Evolutionary conservation across 2,113 vertebrate genomes (phyloP), one percentile per base, ranked within the genome.

Genomic region (Pygoscelis antarcticus): DNA sequence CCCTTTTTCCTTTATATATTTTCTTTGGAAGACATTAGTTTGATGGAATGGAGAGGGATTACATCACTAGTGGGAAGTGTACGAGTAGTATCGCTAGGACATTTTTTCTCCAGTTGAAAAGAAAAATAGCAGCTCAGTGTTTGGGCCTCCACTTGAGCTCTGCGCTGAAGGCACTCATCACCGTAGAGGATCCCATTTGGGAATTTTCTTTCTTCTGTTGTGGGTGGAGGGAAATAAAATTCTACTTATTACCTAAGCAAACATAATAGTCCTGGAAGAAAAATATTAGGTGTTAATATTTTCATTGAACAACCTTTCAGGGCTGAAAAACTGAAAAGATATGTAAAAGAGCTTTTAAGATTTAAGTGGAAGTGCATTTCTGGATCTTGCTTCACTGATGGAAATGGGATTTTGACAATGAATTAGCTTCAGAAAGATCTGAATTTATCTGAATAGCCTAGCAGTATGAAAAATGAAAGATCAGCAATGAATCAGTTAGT

Each of bases 1-100:
- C 93, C 90, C 60, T 93, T 92, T 77, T 94, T 75, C 76, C 68
- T 95, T 89, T 71, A 90, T 17, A 5, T 74, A 75, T 96, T 96
- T 95, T 94, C 18, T 4, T 81, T 95, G 90, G 82, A 91, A 96
- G 72, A 93, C 60, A 87, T 94, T 60, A 75, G 26, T 89, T 91
- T 93, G 65, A 94, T 82, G 89, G 89, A 93, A 95, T 82, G 72
- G 81, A 91, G 89, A 70, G 19, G 47, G 51, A 95, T 93, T 87
- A 89, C 69, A 75, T 91, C 77, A 95, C 69, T 84, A 75, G 69
- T 1, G 3, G 77, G 69, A 78, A 89, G 55, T 20, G 9, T 44
- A 91, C 9, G 0, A 93, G 47, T 55, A 96, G 69, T 62, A 75
- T 60, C 9, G 0, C 83, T 82, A 87, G 22, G 83, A 74, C 19